Base-by-base conservation (phyloP, 1,140 invertebrate species). In the Oreohelix idahoensis region DNA sequence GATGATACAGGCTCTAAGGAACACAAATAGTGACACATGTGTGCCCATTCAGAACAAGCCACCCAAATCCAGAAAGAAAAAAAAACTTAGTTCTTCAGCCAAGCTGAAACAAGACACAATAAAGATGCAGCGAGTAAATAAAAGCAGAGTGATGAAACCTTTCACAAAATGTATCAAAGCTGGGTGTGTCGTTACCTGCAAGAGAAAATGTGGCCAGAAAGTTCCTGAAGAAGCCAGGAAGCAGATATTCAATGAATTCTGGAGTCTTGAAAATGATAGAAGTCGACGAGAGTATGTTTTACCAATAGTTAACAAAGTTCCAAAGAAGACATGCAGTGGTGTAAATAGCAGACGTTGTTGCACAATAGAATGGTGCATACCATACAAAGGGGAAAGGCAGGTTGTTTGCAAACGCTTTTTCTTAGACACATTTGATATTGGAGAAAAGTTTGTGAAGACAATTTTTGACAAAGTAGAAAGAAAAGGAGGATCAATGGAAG, bases 401-500 rank as follows among this genome's bases (percentile, higher is more conserved):
- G 20, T 75, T 42, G 73, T 75, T 29, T 75, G 73, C 73, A 75
- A 75, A 75, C 36, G 73, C 15, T 75, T 75, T 49, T 75, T 75
- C 73, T 42, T 75, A 42, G 38, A 75, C n/a, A 75, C 73, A 23
- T 75, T 75, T 75, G 73, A 75, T n/a, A 42, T 75, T 42, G 73
- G 73, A 39, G 73, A 75, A 49, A 75, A 75, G n/a, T 75, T 49
- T 75, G 36, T 75, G 8, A 39, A 75, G 73, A 49, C 36, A 15
- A 26, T 75, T 4, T 49, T 75, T 75, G 73, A 75, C 38, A 75
- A 75, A 75, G 13, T 42, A 8, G 73, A 75, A 45, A 4, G 38
- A 35, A 36, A 36, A 26, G 42, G 42, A 13, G 42, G 73, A 5
- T 75, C 73, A 1, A 75, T 75, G 73, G 36, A 75, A 42, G 73